A percentile compares a stretch with the other conserved stretches of the same genome.
phyloP scores from a whole-genome alignment of 2,888 invertebrate genomes.

The Scaptomyza flava region DNA sequence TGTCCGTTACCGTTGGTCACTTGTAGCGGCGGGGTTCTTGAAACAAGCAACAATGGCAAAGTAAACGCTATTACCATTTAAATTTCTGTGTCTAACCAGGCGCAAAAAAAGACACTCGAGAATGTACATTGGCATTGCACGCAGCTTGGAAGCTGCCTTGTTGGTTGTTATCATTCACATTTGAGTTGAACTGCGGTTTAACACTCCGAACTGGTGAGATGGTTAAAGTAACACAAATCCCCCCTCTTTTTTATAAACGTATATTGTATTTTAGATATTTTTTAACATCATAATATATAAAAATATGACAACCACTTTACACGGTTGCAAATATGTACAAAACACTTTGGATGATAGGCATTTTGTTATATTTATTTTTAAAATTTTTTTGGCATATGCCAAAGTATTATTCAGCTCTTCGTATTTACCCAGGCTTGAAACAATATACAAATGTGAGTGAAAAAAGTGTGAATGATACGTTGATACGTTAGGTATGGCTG shows the following conservation, averaged over 20 bases:
- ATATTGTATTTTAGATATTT: too few relatives aligned
- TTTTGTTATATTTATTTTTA: too few relatives aligned
- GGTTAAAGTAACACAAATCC: too few relatives aligned
- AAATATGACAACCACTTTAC: too few relatives aligned
- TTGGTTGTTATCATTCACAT: constrained; percentile 49
- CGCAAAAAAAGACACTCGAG: constrained; percentile 63
- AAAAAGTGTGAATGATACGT: constrained; percentile 42
- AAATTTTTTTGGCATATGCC: too few relatives aligned
- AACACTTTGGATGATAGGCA: too few relatives aligned
- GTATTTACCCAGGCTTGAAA: too few relatives aligned
- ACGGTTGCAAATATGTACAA: too few relatives aligned
- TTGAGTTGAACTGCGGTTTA: constrained; percentile 1
- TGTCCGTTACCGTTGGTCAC: constrained; percentile 43
- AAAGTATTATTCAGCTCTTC: too few relatives aligned
- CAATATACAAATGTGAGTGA: not conserved
- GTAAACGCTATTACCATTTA: constrained; percentile 70
- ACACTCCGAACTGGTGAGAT: not conserved
- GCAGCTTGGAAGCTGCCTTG: constrained; percentile 41
- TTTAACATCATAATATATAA: too few relatives aligned
- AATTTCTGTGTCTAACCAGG: constrained; percentile 72
- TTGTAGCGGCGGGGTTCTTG: constrained; percentile 34
- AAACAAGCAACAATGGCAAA: constrained; percentile 59
- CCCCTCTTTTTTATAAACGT: too few relatives aligned
- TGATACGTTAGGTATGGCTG: not conserved
- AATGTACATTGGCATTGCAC: constrained; percentile 35